phyloP scores from a whole-genome alignment of 2,888 invertebrate genomes.

The Spisula solida region DNA sequence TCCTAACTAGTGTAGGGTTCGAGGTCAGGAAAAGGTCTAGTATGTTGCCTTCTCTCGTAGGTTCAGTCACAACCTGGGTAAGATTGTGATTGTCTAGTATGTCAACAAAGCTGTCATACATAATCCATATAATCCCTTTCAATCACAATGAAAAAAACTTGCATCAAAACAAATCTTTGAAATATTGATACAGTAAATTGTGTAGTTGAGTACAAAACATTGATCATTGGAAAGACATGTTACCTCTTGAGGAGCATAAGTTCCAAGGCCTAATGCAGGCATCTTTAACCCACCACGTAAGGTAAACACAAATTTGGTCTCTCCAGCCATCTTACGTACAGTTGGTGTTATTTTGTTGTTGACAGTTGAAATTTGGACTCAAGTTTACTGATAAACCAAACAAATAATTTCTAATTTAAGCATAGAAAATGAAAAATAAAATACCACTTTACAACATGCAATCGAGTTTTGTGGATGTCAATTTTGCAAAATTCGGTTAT shows the following conservation, averaged over 20 bases:
- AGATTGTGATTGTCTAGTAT: no score
- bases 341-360: not conserved
- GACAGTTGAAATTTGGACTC: not conserved
- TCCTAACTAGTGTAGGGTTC: no score
- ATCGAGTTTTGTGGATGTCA: conserved; percentile 16
- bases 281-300: conserved; percentile 76
- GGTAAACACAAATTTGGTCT: conserved; percentile 61
- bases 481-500: conserved; percentile 35
- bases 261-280: conserved; percentile 81
- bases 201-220: no score
- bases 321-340: conserved; percentile 5
- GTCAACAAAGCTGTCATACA: no score
- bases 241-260: conserved; percentile 81
- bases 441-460: not conserved
- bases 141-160: no score
- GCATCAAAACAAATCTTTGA: no score
- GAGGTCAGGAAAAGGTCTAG: no score
- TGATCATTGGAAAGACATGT: not conserved
- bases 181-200: no score
- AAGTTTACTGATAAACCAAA: not conserved
- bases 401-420: not conserved
- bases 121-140: no score
- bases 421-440: not conserved
- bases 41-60: no score
- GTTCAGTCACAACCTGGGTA: no score